Evolutionary conservation across 1,140 invertebrate species (phyloP), one percentile per base, ranked within the genome.

Genomic region (Drosophila paulistorum): DNA sequence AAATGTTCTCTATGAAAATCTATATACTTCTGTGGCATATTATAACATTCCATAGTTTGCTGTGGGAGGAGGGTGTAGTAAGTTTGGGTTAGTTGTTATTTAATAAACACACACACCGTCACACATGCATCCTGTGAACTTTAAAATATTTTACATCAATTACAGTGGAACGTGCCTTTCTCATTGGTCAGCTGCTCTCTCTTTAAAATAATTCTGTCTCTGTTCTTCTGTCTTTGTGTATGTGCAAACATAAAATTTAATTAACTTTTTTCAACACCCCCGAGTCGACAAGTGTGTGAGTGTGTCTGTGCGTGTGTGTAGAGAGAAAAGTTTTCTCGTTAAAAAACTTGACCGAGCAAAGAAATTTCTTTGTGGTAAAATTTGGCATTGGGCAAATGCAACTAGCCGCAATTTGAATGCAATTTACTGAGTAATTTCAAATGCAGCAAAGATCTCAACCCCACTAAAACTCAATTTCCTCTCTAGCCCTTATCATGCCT

Each of bases 271-370:
- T 54, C 54, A 57, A 37, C 51, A 45, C 30, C 37, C 55, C 14
- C 42, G 13, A 57, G 42, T 33, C 14, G 20, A 65, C 33, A 65
- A 64, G 14, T 30, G 23, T 33, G 33, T 20, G 35, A 10, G 20
- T 63, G 37, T 14, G 69, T 62, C n/a, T n/a, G 66, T 61, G 48
- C 48, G 57, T 68, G 35, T 65, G 71, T 74, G 71, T 60, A 65
- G 45, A 68, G 48, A 68, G 59, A 81, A 90, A 90, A 90, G 71
- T 90, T 90, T 90, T 90, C 87, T 90, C 87, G 89, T 90, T 90
- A 90, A 87, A 90, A 90, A 83, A 83, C 77, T 83, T 81, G 82
- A 66, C 60, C 58, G 64, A 71, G 64, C 79, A 70, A 77, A 72
- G 69, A 82, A 90, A 83, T 81, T 66, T 67, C 79, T 79, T 78